These are phyloP conservation scores for Salticus scenicus DNA, from an alignment of 2,888 invertebrate species.

Conservation along the genomic window DNA sequence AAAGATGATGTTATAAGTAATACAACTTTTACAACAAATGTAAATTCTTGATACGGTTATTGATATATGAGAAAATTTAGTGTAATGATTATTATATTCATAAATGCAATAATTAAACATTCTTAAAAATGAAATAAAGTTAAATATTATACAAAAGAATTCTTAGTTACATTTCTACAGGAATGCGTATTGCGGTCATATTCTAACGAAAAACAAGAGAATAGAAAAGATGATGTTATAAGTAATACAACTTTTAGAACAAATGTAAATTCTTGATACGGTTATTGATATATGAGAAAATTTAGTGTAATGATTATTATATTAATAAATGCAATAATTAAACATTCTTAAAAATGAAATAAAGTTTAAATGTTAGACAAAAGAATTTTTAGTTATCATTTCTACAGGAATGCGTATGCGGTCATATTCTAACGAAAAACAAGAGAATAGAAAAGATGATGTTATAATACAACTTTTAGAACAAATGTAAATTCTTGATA, in stretches of 20 bases:
- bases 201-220: conserved; percentile 42
- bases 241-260: too few relatives aligned
- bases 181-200: conserved; percentile 59
- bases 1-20: too few relatives aligned
- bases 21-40: too few relatives aligned
- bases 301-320: too few relatives aligned
- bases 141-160: conserved; percentile 29
- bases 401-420: conserved; percentile 58
- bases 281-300: background rate
- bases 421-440: conserved; percentile 53
- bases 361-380: background rate
- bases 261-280: too few relatives aligned
- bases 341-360: background rate
- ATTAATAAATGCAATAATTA: too few relatives aligned
- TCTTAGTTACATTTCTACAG: conserved; percentile 48
- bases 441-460: conserved; percentile 8
- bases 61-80: background rate
- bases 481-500: too few relatives aligned
- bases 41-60: background rate
- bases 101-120: background rate
- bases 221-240: too few relatives aligned
- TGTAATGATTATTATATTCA: too few relatives aligned
- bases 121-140: background rate
- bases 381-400: conserved; percentile 49
- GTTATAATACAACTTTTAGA: too few relatives aligned